Evolutionary conservation across 2,888 invertebrate species (phyloP).

Genomic region (Acronicta leporina): DNA sequence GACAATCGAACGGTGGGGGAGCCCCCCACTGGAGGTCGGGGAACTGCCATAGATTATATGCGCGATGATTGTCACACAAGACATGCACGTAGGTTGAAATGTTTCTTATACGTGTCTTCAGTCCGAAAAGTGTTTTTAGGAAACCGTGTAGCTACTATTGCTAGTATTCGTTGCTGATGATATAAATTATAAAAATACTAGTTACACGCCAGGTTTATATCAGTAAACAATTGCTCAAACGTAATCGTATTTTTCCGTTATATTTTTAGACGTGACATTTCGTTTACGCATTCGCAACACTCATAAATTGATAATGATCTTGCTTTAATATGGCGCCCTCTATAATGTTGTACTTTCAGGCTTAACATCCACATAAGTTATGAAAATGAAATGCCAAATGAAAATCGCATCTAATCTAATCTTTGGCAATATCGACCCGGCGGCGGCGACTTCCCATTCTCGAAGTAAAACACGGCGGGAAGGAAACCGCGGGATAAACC

Average conservation of each 20-base stretch:
- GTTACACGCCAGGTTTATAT: no score
- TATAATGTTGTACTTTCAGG: no score
- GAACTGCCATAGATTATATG: constrained; percentile 81
- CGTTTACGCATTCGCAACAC: no score
- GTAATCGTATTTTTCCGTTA: no score
- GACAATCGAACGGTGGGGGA: constrained; percentile 88
- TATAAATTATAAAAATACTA: no score
- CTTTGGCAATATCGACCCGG: constrained; percentile 88
- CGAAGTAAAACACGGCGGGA: constrained; percentile 89
- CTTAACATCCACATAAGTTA: background rate
- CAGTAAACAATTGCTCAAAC: no score
- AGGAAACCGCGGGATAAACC: constrained; percentile 89
- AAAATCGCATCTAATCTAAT: constrained; percentile 70
- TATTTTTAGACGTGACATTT: no score
- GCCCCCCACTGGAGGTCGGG: constrained; percentile 81
- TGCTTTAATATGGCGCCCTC: no score
- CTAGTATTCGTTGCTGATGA: no score
- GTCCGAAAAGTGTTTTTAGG: background rate
- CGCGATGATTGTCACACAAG: constrained; percentile 45
- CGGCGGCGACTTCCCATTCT: constrained; percentile 89
- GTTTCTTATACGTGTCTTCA: background rate
- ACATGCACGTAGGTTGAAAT: constrained; percentile 38
- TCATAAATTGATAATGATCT: no score
- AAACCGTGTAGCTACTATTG: background rate
- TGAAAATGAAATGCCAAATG: background rate